phyloP scores from a whole-genome alignment of 37 sponge, comb jelly and placozoan genomes.

The Ianthella basta region DNA sequence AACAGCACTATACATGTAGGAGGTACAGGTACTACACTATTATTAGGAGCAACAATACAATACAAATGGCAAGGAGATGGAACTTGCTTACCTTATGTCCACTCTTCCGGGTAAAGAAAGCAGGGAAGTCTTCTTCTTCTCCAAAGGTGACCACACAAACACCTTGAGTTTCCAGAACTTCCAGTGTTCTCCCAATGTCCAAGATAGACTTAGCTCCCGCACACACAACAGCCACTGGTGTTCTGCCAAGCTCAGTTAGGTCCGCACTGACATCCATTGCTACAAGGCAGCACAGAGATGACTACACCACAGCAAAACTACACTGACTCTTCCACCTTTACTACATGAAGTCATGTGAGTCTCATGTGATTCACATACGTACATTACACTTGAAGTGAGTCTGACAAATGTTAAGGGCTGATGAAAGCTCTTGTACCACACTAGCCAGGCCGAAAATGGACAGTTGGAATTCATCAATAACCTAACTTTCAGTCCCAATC shows the following conservation, averaged over 20 bases:
- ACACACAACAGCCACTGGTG: conserved; percentile 97
- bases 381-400: too few species aligned
- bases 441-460: too few species aligned
- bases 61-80: too few species aligned
- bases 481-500: too few species aligned
- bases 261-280: conserved; percentile 96
- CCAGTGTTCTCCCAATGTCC: conserved; percentile 93
- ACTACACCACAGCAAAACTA: neutral
- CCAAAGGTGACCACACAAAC: conserved; percentile 86
- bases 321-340: neutral
- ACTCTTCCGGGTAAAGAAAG: conserved; percentile 90
- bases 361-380: too few species aligned
- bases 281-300: neutral
- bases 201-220: conserved; percentile 96
- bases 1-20: neutral
- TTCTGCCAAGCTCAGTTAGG: conserved; percentile 88
- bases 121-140: conserved; percentile 76
- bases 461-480: too few species aligned
- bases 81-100: conserved; percentile 55
- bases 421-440: too few species aligned
- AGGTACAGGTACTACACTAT: too few species aligned
- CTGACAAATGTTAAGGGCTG: too few species aligned
- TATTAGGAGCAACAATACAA: too few species aligned
- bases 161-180: conserved; percentile 91
- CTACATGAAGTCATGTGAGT: neutral